phyloP scores from a whole-genome alignment of 2,797 vertebrate species.

The Poecile montanus region DNA sequence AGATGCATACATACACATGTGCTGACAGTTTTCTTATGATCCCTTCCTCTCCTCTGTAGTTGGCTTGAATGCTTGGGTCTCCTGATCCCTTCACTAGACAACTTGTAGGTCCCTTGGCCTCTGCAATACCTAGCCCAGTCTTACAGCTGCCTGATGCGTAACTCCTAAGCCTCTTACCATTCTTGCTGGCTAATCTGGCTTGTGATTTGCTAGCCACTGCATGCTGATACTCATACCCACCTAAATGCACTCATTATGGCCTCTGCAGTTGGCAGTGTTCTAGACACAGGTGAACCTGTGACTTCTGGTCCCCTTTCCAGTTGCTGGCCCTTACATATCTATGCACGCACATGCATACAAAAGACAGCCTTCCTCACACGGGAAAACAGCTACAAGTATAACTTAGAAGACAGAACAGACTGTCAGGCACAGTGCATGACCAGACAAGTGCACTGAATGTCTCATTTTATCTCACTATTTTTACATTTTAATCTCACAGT shows the following conservation, averaged over 20 bases:
- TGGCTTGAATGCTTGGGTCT: background rate
- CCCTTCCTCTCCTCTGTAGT: background rate
- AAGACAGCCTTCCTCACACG: background rate
- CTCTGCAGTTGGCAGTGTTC: background rate
- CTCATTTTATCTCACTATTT: background rate
- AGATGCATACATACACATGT: rapidly evolving
- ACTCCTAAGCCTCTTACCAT: background rate
- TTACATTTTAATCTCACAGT: background rate
- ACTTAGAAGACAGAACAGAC: background rate
- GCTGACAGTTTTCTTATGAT: background rate
- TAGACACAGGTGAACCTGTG: background rate
- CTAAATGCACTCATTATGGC: background rate
- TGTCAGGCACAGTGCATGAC: background rate
- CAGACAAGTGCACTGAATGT: background rate
- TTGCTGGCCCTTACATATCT: background rate
- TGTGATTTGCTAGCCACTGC: background rate
- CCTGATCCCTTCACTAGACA: background rate
- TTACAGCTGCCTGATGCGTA: rapidly evolving
- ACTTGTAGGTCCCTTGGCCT: background rate
- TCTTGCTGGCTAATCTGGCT: background rate
- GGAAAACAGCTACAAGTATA: background rate
- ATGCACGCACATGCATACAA: rapidly evolving
- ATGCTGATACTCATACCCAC: background rate
- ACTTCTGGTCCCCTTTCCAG: background rate
- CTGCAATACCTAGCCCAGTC: background rate